Evolutionary conservation across 2,113 vertebrate species (phyloP).

Genomic region (Urocitellus parryii): DNA sequence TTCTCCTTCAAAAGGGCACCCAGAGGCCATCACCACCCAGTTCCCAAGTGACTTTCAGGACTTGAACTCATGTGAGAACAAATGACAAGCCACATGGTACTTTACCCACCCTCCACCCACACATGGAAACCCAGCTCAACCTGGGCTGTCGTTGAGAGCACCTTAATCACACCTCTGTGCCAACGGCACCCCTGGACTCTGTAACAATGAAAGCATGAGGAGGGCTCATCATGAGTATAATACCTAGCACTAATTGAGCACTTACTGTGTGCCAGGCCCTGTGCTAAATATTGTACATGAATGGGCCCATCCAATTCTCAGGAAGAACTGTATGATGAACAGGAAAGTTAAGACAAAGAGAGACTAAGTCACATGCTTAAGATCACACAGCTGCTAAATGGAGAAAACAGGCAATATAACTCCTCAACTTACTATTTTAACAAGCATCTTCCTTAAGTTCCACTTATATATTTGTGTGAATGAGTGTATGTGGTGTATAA

Average conservation of each 20-base stretch:
- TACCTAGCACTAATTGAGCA: not conserved
- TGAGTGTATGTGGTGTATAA: not conserved
- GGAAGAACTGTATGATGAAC: not conserved
- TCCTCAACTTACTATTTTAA: not conserved
- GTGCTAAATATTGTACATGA: not conserved
- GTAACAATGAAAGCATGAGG: not conserved
- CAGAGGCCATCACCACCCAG: constrained; percentile 19
- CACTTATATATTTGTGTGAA: not conserved
- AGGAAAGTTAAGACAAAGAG: not conserved
- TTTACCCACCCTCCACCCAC: constrained; percentile 56
- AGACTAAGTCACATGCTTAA: not conserved
- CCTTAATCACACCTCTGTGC: not conserved
- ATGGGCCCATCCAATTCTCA: not conserved
- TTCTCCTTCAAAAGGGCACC: constrained; percentile 64
- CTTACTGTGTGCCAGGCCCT: not conserved
- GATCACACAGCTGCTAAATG: not conserved
- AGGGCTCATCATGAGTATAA: not conserved
- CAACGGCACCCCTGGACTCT: not conserved
- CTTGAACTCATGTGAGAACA: constrained; percentile 52
- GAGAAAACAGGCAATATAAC: not conserved
- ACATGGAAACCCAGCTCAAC: constrained; percentile 20
- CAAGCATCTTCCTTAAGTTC: not conserved
- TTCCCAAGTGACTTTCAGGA: constrained; percentile 61
- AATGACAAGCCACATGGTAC: constrained; percentile 57
- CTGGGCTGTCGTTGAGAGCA: not conserved